Conservation (phyloP, 2,888 invertebrate species). For the Aleiodes testaceus region DNA sequence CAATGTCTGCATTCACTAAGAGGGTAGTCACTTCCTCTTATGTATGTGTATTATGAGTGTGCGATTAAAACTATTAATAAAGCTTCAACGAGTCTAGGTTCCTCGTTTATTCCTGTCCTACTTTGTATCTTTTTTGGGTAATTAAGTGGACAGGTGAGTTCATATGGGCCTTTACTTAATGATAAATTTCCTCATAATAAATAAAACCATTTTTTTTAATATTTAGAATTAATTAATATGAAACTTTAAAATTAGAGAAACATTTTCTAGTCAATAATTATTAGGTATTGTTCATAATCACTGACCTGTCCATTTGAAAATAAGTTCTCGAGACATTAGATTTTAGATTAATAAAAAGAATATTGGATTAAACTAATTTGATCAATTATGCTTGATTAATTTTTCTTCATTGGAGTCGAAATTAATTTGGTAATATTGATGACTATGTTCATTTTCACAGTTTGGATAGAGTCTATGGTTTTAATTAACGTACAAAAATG, state of each 20-base stretch:
- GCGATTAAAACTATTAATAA: conserved; percentile 61
- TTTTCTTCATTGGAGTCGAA: neutral
- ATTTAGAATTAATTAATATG: neutral
- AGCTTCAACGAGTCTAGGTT: conserved; percentile 57
- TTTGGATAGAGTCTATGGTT: conserved; percentile 7
- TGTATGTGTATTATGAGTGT: conserved; percentile 65
- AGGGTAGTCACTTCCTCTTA: conserved; percentile 52
- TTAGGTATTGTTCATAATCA: neutral
- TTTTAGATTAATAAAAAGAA: neutral
- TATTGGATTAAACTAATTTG: conserved; percentile 1
- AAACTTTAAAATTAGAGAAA: neutral
- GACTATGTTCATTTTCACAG: conserved; percentile 16
- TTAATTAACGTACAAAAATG: too few relatives aligned
- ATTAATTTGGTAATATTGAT: conserved; percentile 21
- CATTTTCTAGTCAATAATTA: neutral
- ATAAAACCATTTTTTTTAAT: neutral
- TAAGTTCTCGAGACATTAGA: neutral
- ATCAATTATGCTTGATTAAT: conserved; percentile 17
- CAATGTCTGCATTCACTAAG: conserved; percentile 10
- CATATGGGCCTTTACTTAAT: conserved; percentile 19
- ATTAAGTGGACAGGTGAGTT: conserved; percentile 29
- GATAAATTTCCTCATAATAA: conserved; percentile 38
- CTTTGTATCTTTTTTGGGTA: neutral
- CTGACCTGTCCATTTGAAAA: neutral
- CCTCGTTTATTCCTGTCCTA: conserved; percentile 21